Conservation (phyloP, 2,113 vertebrate genomes). For the Empidonax alnorum region DNA sequence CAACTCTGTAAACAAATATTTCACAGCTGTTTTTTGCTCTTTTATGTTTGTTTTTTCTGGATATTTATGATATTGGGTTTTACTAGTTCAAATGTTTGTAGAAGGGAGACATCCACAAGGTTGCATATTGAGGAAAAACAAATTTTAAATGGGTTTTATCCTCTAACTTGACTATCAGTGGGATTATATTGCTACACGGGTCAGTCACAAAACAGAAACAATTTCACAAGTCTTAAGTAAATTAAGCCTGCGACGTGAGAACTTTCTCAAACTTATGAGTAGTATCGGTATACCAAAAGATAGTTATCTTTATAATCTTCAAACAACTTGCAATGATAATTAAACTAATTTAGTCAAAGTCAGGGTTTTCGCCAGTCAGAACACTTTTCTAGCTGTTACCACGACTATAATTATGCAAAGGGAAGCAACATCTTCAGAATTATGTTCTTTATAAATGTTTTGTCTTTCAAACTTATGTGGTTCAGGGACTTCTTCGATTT, state of each 20-base stretch:
- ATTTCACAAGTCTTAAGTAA: neutral
- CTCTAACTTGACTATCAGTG: neutral
- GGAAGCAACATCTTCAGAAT: conserved; percentile 22
- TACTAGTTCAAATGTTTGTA: neutral
- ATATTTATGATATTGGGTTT: neutral
- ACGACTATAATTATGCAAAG: neutral
- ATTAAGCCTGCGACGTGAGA: conserved; percentile 4
- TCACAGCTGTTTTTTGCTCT: neutral
- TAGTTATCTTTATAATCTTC: conserved; percentile 27
- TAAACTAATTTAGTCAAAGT: conserved; percentile 30
- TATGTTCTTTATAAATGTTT: conserved; percentile 6
- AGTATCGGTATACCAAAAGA: neutral
- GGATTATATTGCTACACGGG: neutral
- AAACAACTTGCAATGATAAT: neutral
- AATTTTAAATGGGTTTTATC: neutral
- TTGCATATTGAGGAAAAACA: neutral
- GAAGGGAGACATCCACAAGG: neutral
- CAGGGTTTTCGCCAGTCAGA: conserved; percentile 10
- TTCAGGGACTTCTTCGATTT: neutral
- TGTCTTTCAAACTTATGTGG: conserved; percentile 22
- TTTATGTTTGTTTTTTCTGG: neutral
- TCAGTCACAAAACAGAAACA: neutral
- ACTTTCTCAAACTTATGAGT: conserved; percentile 14
- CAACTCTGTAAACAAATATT: conserved; percentile 9
- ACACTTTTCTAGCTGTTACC: neutral